A percentile compares a stretch with the other conserved stretches of the same genome.
These are phyloP conservation scores for Lophochroa leadbeateri DNA, from an alignment of 2,113 vertebrate genomes.

Conservation along the genomic window DNA sequence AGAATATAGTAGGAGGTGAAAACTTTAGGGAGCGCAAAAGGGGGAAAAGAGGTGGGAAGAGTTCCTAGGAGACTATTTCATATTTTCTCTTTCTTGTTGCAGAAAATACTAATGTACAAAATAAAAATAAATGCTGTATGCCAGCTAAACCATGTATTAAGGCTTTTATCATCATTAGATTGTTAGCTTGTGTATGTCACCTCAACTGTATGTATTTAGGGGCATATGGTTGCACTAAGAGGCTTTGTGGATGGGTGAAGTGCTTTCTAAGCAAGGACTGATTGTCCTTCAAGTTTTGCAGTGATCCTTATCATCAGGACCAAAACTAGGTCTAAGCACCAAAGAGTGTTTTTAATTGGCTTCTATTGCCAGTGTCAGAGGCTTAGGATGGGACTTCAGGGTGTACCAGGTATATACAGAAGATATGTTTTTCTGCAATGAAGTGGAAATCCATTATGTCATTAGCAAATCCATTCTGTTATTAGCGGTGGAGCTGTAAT, in stretches of 20 bases:
- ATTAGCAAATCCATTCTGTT: background rate
- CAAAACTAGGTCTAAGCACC: background rate
- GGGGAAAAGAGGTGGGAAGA: background rate
- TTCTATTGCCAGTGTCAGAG: background rate
- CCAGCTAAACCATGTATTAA: background rate
- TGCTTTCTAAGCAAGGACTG: background rate
- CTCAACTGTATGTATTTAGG: background rate
- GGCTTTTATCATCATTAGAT: background rate
- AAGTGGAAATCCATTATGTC: background rate
- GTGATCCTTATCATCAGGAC: background rate
- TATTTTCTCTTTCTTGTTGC: background rate
- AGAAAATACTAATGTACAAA: background rate
- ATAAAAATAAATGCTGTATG: background rate
- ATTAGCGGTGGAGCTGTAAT: background rate
- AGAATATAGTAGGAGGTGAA: background rate
- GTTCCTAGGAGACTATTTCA: background rate
- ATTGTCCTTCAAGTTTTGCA: background rate
- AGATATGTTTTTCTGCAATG: background rate
- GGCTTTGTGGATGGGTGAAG: background rate
- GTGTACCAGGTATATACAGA: background rate
- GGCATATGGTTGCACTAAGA: background rate
- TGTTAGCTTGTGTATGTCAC: background rate
- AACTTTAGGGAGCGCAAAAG: fast-evolving
- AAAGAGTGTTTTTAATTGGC: background rate
- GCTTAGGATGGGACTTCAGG: background rate